Percentiles rank a stretch among this genome's conserved stretches.
These are phyloP conservation scores for Micromys minutus DNA, from an alignment of 2,113 vertebrate species.

Conservation along the genomic window DNA sequence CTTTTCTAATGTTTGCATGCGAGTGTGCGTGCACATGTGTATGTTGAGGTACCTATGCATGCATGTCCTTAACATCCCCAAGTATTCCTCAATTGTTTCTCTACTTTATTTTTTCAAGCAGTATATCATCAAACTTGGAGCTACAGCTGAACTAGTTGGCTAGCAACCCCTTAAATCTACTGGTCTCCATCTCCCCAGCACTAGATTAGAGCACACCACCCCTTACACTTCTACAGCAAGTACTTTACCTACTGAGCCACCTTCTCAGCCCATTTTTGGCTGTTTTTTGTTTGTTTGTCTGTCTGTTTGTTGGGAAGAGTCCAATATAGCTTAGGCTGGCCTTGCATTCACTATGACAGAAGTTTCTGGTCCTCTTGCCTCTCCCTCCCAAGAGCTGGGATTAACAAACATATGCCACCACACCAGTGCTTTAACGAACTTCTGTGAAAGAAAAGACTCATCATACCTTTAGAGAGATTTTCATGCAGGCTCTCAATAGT, in stretches of 20 bases:
- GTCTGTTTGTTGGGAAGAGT: background rate
- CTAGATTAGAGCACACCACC: background rate
- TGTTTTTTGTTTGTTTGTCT: background rate
- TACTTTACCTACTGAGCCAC: background rate
- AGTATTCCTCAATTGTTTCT: background rate
- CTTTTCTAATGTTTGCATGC: background rate
- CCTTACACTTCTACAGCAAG: background rate
- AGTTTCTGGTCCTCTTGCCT: background rate
- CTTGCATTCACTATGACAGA: background rate
- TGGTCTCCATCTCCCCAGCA: background rate
- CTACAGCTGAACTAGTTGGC: background rate
- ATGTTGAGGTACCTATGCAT: too few relatives aligned
- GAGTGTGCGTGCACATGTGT: too few relatives aligned
- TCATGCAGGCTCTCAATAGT: conserved; percentile 86
- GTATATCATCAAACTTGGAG: background rate
- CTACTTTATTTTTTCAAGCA: background rate
- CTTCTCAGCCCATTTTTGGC: background rate
- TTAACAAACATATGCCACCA: background rate
- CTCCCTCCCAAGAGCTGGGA: background rate
- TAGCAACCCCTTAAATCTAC: background rate
- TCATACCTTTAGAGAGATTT: conserved; percentile 89
- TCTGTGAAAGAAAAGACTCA: conserved; percentile 51
- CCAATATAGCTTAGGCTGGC: background rate
- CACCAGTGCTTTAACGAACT: conserved; percentile 19
- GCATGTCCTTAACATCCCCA: background rate